phyloP scores from a whole-genome alignment of 64 coral and sea anemone genomes.

The Pachyseris speciosa region DNA sequence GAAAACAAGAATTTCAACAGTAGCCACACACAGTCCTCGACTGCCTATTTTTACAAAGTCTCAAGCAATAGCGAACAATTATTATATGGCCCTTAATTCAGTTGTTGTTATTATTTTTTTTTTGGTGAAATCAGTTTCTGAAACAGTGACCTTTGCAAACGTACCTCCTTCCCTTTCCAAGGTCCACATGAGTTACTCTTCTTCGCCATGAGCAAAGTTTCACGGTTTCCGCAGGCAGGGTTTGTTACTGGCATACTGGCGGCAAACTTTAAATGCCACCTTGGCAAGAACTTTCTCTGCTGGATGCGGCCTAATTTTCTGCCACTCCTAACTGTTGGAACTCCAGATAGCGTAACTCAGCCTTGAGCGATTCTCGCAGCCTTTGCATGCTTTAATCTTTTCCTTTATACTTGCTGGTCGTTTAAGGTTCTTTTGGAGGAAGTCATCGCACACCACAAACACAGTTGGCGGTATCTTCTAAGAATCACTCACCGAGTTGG shows the following conservation, averaged over 20 bases:
- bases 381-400: conserved; percentile 8
- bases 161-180: conserved; percentile 52
- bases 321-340: not conserved
- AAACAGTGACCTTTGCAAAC: not conserved
- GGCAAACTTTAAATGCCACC: conserved; percentile 13
- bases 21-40: no score
- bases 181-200: conserved; percentile 53
- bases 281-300: not conserved
- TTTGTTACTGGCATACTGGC: not conserved
- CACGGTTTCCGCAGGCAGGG: conserved; percentile 47
- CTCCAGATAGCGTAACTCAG: conserved; percentile 14
- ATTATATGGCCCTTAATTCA: no score
- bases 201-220: conserved; percentile 70
- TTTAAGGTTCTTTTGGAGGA: not conserved
- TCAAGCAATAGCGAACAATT: no score
- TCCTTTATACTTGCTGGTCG: not conserved
- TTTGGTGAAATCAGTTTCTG: no score
- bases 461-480: not conserved
- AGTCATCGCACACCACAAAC: conserved; percentile 5
- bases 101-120: no score
- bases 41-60: no score
- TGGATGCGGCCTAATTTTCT: conserved; percentile 17
- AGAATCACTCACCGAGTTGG: not conserved
- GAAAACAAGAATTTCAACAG: no score
- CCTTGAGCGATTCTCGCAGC: conserved; percentile 23